These are phyloP conservation scores for Cephus nigrinus DNA, from an alignment of 2,888 invertebrate species.

Conservation along the genomic window DNA sequence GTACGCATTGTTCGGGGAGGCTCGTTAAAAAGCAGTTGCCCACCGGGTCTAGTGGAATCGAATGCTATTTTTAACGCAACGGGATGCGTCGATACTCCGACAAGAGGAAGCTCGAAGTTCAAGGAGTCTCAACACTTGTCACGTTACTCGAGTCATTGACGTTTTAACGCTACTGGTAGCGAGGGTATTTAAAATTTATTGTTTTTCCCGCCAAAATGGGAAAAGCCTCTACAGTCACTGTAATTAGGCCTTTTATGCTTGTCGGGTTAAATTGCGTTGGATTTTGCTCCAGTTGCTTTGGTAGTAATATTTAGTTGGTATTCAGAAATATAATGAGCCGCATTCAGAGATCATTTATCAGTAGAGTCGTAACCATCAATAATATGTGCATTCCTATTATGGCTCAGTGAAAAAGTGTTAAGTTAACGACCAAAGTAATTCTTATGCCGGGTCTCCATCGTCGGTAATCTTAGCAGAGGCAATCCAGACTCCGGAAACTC, in stretches of 20 bases:
- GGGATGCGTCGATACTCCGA: not conserved
- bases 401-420: not conserved
- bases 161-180: not conserved
- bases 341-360: not conserved
- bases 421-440: not conserved
- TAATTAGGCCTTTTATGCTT: not conserved
- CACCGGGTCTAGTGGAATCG: not conserved
- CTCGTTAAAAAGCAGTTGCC: not conserved
- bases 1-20: slow-evolving; percentile 14
- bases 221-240: not conserved
- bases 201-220: not conserved
- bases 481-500: not conserved
- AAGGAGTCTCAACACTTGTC: not conserved
- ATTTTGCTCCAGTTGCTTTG: not conserved
- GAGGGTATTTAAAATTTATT: not conserved
- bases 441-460: not conserved
- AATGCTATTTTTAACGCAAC: not conserved
- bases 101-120: slow-evolving; percentile 1
- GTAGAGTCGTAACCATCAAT: not conserved
- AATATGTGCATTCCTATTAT: not conserved
- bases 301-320: not conserved
- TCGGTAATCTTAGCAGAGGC: not conserved
- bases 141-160: not conserved
- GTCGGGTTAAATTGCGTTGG: not conserved
- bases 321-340: not conserved